These are phyloP conservation scores for Plemyria rubiginata DNA, from an alignment of 2,888 invertebrate genomes.

Conservation along the genomic window DNA sequence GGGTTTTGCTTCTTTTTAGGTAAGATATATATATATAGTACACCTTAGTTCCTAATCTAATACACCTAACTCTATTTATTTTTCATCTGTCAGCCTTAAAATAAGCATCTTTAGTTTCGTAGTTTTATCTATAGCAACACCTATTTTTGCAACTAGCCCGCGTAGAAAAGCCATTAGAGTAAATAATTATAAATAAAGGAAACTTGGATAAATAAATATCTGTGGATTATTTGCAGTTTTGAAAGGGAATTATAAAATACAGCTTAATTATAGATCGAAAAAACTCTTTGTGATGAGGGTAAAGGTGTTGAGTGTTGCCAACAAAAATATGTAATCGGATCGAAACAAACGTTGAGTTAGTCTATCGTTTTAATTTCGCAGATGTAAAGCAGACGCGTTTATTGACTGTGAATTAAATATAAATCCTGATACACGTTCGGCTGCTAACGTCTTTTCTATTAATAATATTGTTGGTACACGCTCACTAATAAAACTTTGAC, in stretches of 20 bases:
- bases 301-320: constrained; percentile 29
- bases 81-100: background rate
- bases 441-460: constrained; percentile 26
- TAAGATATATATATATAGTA: no score
- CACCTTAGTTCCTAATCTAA: no score
- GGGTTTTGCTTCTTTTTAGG: no score
- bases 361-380: constrained; percentile 35
- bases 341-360: constrained; percentile 37
- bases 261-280: constrained; percentile 26
- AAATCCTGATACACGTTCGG: constrained; percentile 27
- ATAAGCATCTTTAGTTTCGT: background rate
- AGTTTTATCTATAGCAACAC: constrained; percentile 23
- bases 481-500: constrained; percentile 25
- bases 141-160: background rate
- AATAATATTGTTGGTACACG: constrained; percentile 17
- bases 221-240: constrained; percentile 3
- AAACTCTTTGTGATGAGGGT: constrained; percentile 20
- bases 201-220: constrained; percentile 50
- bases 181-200: constrained; percentile 63
- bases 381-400: constrained; percentile 41
- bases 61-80: background rate
- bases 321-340: constrained; percentile 38
- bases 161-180: constrained; percentile 42
- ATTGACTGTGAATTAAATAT: constrained; percentile 41
- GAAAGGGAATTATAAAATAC: constrained; percentile 20